These are phyloP conservation scores for Phymanthus crucifer DNA, from an alignment of 92 coral and sea anemone genomes.

Conservation along the genomic window DNA sequence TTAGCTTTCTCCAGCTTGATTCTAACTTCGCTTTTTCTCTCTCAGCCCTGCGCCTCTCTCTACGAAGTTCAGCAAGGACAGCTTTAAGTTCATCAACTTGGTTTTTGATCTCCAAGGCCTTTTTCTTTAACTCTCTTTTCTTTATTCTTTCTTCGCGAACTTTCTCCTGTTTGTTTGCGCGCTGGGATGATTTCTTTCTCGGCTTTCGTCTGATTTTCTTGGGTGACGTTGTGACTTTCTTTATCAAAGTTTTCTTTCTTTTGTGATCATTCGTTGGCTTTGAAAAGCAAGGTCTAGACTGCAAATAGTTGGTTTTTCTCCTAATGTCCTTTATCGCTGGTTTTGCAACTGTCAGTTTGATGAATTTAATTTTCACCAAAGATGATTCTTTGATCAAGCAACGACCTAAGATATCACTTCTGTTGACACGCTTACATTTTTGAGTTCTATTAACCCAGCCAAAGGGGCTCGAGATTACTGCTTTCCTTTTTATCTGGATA, in stretches of 20 bases:
- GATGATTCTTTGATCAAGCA: not conserved
- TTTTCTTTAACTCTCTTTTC: conserved; percentile 42
- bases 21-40: conserved; percentile 42
- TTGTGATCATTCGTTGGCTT: not conserved
- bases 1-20: conserved; percentile 50
- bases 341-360: not conserved
- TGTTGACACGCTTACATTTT: not conserved
- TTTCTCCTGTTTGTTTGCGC: conserved; percentile 27
- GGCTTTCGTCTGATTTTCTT: not conserved
- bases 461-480: not conserved
- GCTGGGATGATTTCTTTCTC: conserved; percentile 17
- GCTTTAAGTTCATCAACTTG: conserved; percentile 37
- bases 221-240: no score
- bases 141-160: conserved; percentile 50
- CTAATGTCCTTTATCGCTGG: not conserved
- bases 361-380: not conserved
- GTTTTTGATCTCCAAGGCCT: conserved; percentile 28
- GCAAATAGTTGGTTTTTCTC: not conserved
- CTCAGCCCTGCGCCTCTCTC: conserved; percentile 46
- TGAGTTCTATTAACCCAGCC: not conserved
- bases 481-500: not conserved
- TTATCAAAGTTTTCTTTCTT: not conserved
- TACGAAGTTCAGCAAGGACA: conserved; percentile 42
- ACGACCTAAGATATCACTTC: not conserved
- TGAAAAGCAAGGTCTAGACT: not conserved